phyloP scores from a whole-genome alignment of 2,888 invertebrate genomes.

The Thyatira batis region DNA sequence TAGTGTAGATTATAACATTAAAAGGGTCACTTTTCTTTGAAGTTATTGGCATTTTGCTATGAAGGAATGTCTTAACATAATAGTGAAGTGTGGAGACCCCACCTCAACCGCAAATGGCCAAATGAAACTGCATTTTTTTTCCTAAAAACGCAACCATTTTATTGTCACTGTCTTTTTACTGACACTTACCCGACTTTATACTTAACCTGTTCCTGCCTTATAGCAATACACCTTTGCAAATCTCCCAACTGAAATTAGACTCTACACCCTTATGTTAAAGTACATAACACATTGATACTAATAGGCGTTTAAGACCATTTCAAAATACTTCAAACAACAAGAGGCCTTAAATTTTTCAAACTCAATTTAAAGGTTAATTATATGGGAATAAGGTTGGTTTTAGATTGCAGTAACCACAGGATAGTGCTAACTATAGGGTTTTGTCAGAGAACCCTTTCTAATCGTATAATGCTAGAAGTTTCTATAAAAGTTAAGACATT shows the following conservation, averaged over 20 bases:
- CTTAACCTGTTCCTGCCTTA: constrained; percentile 12
- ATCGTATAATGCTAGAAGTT: background rate
- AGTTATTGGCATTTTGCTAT: too few relatives aligned
- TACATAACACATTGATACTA: background rate
- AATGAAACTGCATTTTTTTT: constrained; percentile 33
- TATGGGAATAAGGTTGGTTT: background rate
- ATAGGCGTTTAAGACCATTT: background rate
- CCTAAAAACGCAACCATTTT: constrained; percentile 34
- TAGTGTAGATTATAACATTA: too few relatives aligned
- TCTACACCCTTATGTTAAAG: background rate
- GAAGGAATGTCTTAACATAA: constrained; percentile 10
- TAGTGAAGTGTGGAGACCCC: constrained; percentile 19
- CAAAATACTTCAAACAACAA: background rate
- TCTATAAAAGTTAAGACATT: background rate
- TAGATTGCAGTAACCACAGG: background rate
- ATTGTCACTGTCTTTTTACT: constrained; percentile 39
- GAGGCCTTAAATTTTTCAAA: background rate
- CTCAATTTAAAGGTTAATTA: background rate
- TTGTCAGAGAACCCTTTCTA: background rate
- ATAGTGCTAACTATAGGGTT: background rate
- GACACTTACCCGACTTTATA: constrained; percentile 40
- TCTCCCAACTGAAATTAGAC: background rate
- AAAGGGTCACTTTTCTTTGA: too few relatives aligned
- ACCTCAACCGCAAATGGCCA: constrained; percentile 24
- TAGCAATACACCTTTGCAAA: background rate